These are phyloP conservation scores for Oreochromis spilurus DNA, from an alignment of 2,113 vertebrate species.

Conservation along the genomic window DNA sequence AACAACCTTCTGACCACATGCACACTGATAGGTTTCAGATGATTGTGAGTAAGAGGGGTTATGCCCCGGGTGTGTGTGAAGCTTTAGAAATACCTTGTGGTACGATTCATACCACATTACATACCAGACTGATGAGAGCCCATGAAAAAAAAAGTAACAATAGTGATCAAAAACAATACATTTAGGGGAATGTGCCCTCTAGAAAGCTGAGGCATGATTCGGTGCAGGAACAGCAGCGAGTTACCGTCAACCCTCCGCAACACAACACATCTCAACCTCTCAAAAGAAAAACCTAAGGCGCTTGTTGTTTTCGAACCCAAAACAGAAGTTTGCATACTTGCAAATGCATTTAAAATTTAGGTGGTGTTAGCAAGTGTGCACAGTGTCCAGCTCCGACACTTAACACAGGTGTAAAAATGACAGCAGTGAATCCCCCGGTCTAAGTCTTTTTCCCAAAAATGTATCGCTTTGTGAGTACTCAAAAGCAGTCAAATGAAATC, in stretches of 20 bases:
- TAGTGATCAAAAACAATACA: background rate
- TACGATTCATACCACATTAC: background rate
- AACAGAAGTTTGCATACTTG: background rate
- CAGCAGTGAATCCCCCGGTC: background rate
- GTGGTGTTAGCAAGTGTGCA: background rate
- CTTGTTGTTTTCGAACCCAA: background rate
- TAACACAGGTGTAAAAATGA: background rate
- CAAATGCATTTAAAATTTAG: background rate
- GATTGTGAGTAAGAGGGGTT: constrained; percentile 15
- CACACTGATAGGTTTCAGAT: constrained; percentile 22
- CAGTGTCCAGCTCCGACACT: background rate
- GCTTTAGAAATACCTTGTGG: background rate
- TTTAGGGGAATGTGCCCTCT: background rate
- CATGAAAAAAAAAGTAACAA: background rate
- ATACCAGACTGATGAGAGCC: background rate
- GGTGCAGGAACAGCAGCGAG: background rate
- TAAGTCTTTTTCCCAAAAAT: background rate
- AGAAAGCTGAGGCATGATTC: background rate
- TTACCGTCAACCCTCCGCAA: background rate
- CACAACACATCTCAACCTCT: background rate
- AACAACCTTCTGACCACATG: constrained; percentile 25
- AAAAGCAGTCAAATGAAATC: background rate
- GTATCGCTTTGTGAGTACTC: background rate
- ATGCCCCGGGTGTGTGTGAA: background rate
- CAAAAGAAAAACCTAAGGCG: background rate